Conservation (phyloP, 2,888 invertebrate genomes). For the Spicauda simplicius region DNA sequence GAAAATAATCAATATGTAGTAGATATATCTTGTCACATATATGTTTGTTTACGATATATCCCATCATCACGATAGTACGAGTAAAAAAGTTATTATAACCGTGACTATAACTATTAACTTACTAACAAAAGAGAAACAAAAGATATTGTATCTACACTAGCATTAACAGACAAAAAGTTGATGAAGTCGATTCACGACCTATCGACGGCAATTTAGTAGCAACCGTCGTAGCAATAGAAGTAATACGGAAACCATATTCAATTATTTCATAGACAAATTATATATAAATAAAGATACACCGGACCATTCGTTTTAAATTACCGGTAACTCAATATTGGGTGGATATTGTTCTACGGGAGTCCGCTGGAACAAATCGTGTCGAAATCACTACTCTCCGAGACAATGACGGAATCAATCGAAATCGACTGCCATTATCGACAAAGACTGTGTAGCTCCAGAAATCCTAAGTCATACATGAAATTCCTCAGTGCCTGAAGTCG, state of each 20-base stretch:
- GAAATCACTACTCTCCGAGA: conserved; percentile 61
- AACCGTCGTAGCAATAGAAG: conserved; percentile 13
- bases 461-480: neutral
- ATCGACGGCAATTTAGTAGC: conserved; percentile 11
- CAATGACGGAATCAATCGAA: conserved; percentile 65
- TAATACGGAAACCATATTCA: conserved; percentile 25
- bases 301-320: conserved; percentile 46
- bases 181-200: conserved; percentile 24
- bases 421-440: conserved; percentile 53
- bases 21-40: too few relatives aligned
- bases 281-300: conserved; percentile 40
- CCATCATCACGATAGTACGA: too few relatives aligned
- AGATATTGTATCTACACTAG: neutral
- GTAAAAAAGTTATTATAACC: too few relatives aligned
- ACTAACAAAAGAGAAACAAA: neutral
- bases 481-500: too few relatives aligned
- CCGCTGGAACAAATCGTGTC: conserved; percentile 56
- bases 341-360: conserved; percentile 51
- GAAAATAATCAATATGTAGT: too few relatives aligned
- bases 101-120: too few relatives aligned
- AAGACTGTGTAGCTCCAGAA: conserved; percentile 46
- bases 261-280: conserved; percentile 43
- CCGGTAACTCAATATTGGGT: conserved; percentile 44
- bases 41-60: too few relatives aligned
- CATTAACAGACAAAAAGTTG: conserved; percentile 6